Evolutionary conservation across 2,797 vertebrate species (phyloP).

Genomic region (Acanthornis magna): DNA sequence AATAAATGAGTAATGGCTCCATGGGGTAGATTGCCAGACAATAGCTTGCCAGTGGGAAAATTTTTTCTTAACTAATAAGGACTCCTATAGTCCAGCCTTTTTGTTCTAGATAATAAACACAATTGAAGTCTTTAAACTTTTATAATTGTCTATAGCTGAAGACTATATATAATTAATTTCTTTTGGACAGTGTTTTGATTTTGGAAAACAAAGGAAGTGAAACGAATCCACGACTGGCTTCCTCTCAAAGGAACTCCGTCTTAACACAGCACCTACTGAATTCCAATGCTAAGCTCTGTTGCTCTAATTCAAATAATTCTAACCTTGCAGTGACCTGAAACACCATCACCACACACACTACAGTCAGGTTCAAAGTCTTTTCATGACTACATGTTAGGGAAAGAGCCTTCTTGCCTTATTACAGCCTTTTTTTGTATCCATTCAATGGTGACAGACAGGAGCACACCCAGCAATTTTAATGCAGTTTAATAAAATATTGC

Average conservation of each 20-base stretch:
- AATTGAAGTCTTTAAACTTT: not conserved
- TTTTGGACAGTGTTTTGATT: not conserved
- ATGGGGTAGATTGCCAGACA: not conserved
- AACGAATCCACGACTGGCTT: not conserved
- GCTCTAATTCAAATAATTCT: not conserved
- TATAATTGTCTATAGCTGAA: not conserved
- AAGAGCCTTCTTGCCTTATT: not conserved
- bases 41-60: not conserved
- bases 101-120: not conserved
- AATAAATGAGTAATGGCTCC: not conserved
- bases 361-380: not conserved
- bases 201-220: not conserved
- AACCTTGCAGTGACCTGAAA: not conserved
- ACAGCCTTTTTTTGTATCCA: not conserved
- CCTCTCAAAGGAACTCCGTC: not conserved
- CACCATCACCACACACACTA: not conserved
- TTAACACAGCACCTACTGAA: not conserved
- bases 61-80: not conserved
- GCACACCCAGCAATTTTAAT: not conserved
- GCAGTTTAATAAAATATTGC: not conserved
- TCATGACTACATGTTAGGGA: not conserved
- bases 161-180: not conserved
- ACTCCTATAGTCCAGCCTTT: not conserved
- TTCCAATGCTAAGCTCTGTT: not conserved
- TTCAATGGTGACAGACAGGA: not conserved